These are phyloP conservation scores for Peucedramus taeniatus DNA, from an alignment of 2,113 vertebrate species.

Conservation along the genomic window DNA sequence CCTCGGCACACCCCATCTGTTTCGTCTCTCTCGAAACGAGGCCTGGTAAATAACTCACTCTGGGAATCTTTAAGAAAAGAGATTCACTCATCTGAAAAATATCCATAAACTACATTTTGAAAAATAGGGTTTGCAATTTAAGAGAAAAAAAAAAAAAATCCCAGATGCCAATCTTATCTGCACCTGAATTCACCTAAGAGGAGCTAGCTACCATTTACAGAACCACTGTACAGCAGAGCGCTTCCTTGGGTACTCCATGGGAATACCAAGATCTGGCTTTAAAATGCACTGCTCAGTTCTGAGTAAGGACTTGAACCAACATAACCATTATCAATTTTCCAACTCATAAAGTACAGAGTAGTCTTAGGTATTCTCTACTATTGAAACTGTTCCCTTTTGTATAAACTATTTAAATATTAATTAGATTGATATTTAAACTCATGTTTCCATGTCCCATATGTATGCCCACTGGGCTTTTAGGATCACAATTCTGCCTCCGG, in stretches of 20 bases:
- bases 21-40: neutral
- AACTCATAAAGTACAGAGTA: constrained; percentile 1
- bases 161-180: no score
- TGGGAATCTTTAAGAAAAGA: neutral
- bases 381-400: constrained; percentile 22
- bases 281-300: neutral
- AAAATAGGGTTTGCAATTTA: neutral
- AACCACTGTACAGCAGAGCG: accelerated
- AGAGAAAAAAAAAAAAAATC: neutral
- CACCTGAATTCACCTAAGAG: neutral
- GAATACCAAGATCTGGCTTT: neutral
- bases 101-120: neutral
- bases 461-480: constrained; percentile 29
- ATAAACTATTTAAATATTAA: constrained; percentile 59
- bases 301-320: neutral
- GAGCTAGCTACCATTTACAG: neutral
- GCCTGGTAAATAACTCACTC: neutral
- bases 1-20: neutral
- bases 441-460: constrained; percentile 25
- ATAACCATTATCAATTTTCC: constrained; percentile 37
- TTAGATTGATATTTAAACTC: constrained; percentile 47
- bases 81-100: neutral
- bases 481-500: constrained; percentile 40
- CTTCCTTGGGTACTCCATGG: neutral
- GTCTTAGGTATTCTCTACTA: neutral